These are phyloP conservation scores for Martes martes DNA, from an alignment of 2,113 vertebrate genomes.

Conservation along the genomic window DNA sequence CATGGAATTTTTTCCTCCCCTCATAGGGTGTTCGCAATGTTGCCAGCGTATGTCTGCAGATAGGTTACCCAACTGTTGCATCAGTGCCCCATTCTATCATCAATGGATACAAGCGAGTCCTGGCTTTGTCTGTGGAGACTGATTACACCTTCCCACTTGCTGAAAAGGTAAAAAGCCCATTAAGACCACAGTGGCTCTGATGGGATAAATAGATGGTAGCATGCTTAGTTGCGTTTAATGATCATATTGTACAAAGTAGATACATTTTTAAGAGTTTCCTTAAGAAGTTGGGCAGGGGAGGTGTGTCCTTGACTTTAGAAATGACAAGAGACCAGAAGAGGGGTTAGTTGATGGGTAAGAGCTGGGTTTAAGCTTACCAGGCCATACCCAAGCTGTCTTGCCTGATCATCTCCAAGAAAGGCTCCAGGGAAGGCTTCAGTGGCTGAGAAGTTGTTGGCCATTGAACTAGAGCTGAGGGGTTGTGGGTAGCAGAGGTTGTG, in stretches of 20 bases:
- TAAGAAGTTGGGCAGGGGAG: not conserved
- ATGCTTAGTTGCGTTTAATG: not conserved
- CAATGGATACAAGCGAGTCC: constrained; percentile 96
- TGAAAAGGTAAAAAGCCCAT: constrained; percentile 90
- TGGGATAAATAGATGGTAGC: not conserved
- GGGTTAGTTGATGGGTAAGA: not conserved
- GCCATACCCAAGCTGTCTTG: not conserved
- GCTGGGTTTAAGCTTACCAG: not conserved
- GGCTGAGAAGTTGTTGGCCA: not conserved
- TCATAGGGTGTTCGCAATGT: constrained; percentile 95
- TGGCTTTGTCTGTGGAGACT: constrained; percentile 95
- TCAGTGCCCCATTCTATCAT: constrained; percentile 95
- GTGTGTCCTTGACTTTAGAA: not conserved
- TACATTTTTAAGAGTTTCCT: not conserved
- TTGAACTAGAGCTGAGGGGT: not conserved
- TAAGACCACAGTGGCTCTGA: not conserved
- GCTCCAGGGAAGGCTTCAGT: not conserved
- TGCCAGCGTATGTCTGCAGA: constrained; percentile 96
- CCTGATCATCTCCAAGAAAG: not conserved
- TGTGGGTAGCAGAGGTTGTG: not conserved
- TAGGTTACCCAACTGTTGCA: constrained; percentile 97
- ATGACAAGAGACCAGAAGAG: not conserved
- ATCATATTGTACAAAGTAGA: not conserved
- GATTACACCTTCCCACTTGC: constrained; percentile 96
- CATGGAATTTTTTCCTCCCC: not conserved